Evolutionary conservation across 1,140 invertebrate species (phyloP).

Genomic region (Papilio helenus): DNA sequence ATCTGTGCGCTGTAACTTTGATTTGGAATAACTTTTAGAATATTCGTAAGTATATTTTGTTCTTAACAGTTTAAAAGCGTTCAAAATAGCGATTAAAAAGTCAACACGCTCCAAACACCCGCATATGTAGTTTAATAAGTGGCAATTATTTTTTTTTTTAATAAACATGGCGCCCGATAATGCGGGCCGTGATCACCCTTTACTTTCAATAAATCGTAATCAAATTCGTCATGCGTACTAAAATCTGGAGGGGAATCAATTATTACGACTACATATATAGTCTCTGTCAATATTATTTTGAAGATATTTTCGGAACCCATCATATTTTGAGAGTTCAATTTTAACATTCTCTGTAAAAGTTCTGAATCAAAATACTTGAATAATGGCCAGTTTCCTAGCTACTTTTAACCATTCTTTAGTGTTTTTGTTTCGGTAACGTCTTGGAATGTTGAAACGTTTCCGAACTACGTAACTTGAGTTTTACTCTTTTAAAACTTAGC

Average conservation of each 20-base stretch:
- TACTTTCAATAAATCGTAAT: conserved; percentile 57
- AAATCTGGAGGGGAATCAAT: conserved; percentile 44
- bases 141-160: conserved; percentile 74
- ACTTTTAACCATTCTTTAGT: too few relatives aligned
- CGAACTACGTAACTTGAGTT: too few relatives aligned
- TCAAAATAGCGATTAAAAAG: conserved; percentile 44
- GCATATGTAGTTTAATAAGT: conserved; percentile 73
- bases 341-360: background rate
- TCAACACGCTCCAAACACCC: conserved; percentile 61
- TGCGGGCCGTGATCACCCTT: conserved; percentile 76
- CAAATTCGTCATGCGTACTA: conserved; percentile 56
- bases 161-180: conserved; percentile 59
- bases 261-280: background rate
- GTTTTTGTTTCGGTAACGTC: too few relatives aligned
- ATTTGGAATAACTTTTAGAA: background rate
- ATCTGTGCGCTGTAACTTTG: conserved; percentile 39
- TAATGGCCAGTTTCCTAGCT: too few relatives aligned
- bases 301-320: background rate
- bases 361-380: too few relatives aligned
- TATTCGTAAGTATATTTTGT: background rate
- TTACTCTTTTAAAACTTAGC: too few relatives aligned
- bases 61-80: conserved; percentile 9
- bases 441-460: too few relatives aligned
- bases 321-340: background rate
- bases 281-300: background rate